phyloP scores from a whole-genome alignment of 2,888 invertebrate species.

The Phytoseiulus persimilis region DNA sequence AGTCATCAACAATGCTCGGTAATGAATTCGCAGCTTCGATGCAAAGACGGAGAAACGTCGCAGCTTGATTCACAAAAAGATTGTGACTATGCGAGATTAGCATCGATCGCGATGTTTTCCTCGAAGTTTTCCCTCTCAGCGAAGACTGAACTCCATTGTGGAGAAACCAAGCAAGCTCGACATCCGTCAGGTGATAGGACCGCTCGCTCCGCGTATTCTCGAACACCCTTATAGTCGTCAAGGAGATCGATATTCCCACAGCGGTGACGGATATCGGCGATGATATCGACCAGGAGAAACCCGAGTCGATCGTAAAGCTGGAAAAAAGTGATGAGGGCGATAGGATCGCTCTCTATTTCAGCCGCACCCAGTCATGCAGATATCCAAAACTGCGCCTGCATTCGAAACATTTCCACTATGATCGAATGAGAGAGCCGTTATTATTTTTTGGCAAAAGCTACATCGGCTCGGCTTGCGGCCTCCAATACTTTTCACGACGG shows the following conservation, averaged over 20 bases:
- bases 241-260: no score
- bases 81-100: neutral
- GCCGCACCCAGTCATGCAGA: neutral
- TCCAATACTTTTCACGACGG: neutral
- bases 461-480: neutral
- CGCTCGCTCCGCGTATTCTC: no score
- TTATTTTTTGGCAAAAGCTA: neutral
- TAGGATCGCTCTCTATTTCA: neutral
- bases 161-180: no score
- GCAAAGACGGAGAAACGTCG: neutral
- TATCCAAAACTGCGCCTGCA: neutral
- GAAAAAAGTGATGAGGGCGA: neutral
- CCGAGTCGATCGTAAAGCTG: neutral
- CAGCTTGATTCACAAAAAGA: neutral
- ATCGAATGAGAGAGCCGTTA: neutral
- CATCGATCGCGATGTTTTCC: neutral
- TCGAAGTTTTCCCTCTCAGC: neutral
- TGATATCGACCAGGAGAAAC: neutral
- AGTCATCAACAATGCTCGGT: neutral
- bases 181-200: no score
- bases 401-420: neutral
- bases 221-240: no score
- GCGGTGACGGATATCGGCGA: neutral
- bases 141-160: neutral
- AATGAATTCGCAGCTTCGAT: neutral